Base-by-base conservation (phyloP, 2,797 vertebrate genomes). In the Vireo griseus region DNA sequence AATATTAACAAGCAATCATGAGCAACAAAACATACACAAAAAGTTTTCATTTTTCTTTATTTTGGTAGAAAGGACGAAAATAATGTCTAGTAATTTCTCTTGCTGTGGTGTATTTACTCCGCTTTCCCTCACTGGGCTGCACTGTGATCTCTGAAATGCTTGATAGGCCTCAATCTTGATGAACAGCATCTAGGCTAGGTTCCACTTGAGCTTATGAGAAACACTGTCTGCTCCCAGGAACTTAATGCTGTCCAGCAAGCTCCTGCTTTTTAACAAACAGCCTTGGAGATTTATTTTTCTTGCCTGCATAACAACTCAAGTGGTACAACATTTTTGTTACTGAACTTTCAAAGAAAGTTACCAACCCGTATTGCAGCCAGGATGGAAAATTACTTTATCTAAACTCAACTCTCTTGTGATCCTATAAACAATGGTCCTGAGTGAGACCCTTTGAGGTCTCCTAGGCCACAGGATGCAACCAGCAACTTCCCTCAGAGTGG, bases 361-460 rank as follows among this genome's bases (percentile, higher is more conserved):
- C 29, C 13, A 18, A 35, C 25, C 7, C 0, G 0, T 17, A 65
- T 24, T 52, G 29, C 17, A 9, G 44, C 29, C 17, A 58, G 29
- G 33, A 65, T 52, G 58, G 25, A 83, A 52, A 83, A 83, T 24
- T 13, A 20, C 25, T 58, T 22, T 0, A 0, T 31, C 13, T 40
- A 47, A 58, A 65, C 5, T 17, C 24, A 71, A 8, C 3, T 52
- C 42, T 37, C 25, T 28, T 19, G 17, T 45, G 13, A 31, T 21
- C 20, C 29, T 24, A 19, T 10, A 39, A 65, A 35, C 10, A 31
- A 14, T 16, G 15, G 37, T 33, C 42, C 22, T 50, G 20, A 55
- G 19, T 44, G 39, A 35, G 33, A 51, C 18, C 21, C 51, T 83
- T 65, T 51, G 39, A 52, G 20, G 6, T 45, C 51, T 65, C 33